phyloP scores from a whole-genome alignment of 2,797 vertebrate genomes.

The Echiichthys vipera region DNA sequence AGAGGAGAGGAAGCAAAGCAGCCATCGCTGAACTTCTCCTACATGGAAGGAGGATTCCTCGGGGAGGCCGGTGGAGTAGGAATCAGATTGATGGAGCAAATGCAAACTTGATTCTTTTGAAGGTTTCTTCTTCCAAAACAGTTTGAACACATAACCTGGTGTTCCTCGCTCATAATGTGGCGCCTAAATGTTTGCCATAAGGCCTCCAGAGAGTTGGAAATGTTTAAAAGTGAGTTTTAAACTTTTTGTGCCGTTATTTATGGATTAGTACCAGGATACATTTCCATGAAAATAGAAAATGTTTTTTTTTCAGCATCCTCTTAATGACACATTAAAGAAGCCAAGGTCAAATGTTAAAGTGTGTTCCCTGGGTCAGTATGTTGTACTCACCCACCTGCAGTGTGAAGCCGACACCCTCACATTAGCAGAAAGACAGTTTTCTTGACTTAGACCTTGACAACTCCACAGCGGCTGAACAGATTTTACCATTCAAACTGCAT shows the following conservation, averaged over 20 bases:
- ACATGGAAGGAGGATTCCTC: conserved; percentile 63
- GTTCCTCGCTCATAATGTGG: conserved; percentile 49
- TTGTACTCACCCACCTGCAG: too few species aligned
- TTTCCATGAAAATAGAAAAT: too few species aligned
- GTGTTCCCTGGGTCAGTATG: too few species aligned
- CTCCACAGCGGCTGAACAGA: too few species aligned
- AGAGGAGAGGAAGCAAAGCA: conserved; percentile 53
- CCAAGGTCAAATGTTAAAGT: too few species aligned
- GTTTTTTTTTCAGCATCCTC: too few species aligned
- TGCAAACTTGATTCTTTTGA: conserved; percentile 44
- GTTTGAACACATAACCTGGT: conserved; percentile 64
- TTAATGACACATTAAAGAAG: too few species aligned
- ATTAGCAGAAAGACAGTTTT: too few species aligned
- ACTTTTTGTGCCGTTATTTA: neutral
- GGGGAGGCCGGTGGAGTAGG: conserved; percentile 49
- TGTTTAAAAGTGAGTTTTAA: conserved; percentile 25
- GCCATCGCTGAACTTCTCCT: conserved; percentile 62
- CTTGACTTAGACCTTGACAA: too few species aligned
- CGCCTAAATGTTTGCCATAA: conserved; percentile 23
- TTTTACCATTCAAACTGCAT: too few species aligned
- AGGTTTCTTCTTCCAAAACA: conserved; percentile 62
- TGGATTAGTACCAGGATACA: neutral
- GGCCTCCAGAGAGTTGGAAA: conserved; percentile 53
- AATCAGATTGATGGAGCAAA: conserved; percentile 65
- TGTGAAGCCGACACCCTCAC: too few species aligned